Conservation (phyloP, 2,797 vertebrate genomes). For the Anomalospiza imberbis region DNA sequence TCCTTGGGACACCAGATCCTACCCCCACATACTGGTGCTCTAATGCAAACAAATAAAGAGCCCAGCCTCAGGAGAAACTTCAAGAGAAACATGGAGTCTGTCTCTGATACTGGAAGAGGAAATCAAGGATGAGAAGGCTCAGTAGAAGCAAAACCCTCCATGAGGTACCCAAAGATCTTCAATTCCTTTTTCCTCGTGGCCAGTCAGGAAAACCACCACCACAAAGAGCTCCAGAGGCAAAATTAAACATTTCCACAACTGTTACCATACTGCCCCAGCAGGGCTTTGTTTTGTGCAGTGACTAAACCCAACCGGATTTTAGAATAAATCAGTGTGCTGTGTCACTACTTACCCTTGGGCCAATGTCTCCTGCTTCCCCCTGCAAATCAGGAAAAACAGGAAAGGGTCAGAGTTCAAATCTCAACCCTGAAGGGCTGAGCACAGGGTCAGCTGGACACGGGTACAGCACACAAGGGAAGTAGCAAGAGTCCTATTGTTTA, state of each 20-base stretch:
- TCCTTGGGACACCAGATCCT: background rate
- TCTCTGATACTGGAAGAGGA: background rate
- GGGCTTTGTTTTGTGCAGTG: background rate
- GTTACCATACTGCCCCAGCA: background rate
- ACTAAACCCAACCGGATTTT: background rate
- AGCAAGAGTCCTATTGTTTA: background rate
- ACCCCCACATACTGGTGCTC: rapidly evolving
- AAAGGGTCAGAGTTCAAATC: background rate
- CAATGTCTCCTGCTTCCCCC: slow-evolving; percentile 90
- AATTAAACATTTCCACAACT: background rate
- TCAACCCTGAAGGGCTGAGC: background rate
- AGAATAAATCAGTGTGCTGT: background rate
- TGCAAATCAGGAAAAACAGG: slow-evolving; percentile 61
- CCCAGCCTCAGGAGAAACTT: background rate
- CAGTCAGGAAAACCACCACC: background rate
- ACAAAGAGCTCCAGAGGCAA: background rate
- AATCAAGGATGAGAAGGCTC: background rate
- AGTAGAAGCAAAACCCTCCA: background rate
- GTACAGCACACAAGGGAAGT: background rate
- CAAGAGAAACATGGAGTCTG: background rate
- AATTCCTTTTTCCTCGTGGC: background rate
- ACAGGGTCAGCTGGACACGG: background rate
- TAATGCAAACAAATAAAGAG: background rate
- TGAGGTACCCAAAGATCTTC: background rate
- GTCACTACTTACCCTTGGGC: slow-evolving; percentile 85